Base-by-base conservation (phyloP, 2,888 invertebrate species). In the Diarsia brunnea region DNA sequence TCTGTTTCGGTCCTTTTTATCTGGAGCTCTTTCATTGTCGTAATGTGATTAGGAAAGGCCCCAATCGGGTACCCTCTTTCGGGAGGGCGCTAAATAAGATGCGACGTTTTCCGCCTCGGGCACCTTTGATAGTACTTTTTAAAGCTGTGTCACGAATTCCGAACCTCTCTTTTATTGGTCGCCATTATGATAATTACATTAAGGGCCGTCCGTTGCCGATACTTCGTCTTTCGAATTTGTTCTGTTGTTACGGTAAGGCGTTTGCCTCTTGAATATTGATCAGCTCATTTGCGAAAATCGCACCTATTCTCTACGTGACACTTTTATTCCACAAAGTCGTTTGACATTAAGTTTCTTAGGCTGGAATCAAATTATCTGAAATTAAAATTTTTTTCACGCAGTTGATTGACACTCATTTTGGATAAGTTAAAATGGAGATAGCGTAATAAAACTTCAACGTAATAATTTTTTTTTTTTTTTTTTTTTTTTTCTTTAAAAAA, bases 151-250 rank as follows among this genome's bases (percentile, higher is more conserved):
- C 95, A 95, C 95, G 95, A 95, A 95, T 95, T 94, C 92, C 90
- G 94, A 94, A 95, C 94, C 94, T 95, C 95, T 93, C 95, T 95
- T 96, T 96, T 96, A 96, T 96, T 95, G 95, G 95, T 94, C 94
- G 94, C 94, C 95, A 96, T 96, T 96, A 96, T 95, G 95, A 95
- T 96, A 96, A 96, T 96, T 96, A 94, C 94, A 93, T 96, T 96
- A 95, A 94, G 94, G 95, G 91, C 92, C 92, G 94, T 91, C 92
- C 93, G 94, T 90, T 91, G 94, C 93, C 95, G 95, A 95, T 95
- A 94, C 94, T 96, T 92, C 94, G 95, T 95, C 95, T 95, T 95
- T 91, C 91, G 94, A 95, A 96, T 96, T 96, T 95, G 95, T 95
- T 94, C 95, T 94, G 95, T 95, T 95, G 95, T 95, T 94, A 94